phyloP scores from a whole-genome alignment of 1,140 invertebrate species.

The Mercenaria mercenaria region DNA sequence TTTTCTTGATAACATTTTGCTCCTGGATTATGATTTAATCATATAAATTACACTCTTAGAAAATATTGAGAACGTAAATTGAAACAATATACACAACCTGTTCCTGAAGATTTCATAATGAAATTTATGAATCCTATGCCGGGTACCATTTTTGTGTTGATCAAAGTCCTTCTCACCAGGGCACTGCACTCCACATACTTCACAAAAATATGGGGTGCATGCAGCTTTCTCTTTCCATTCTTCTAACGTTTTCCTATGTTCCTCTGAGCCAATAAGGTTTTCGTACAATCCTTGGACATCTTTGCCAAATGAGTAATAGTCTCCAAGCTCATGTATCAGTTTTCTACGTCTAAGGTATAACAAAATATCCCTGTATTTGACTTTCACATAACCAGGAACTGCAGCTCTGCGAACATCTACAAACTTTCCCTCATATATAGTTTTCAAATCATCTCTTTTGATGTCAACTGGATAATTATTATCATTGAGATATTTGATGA shows the following conservation, averaged over 20 bases:
- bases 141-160: background rate
- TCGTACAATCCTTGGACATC: conserved; percentile 28
- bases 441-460: conserved; percentile 20
- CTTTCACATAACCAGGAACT: background rate
- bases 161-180: conserved; percentile 1
- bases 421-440: conserved; percentile 5
- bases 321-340: conserved; percentile 28
- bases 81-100: no score
- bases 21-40: no score
- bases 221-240: conserved; percentile 21
- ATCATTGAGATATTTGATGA: background rate
- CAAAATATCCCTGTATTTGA: conserved; percentile 10
- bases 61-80: no score
- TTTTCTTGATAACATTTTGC: no score
- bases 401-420: no score
- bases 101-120: conserved; percentile 17
- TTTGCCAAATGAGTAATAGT: conserved; percentile 32
- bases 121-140: conserved; percentile 48
- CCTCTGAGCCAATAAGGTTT: background rate
- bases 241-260: background rate
- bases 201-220: conserved; percentile 11
- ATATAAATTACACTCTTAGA: no score
- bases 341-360: background rate
- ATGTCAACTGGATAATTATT: conserved; percentile 10
- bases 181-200: conserved; percentile 36